Evolutionary conservation across 2,113 vertebrate genomes (phyloP).

Genomic region (Anarrhichthys ocellatus): DNA sequence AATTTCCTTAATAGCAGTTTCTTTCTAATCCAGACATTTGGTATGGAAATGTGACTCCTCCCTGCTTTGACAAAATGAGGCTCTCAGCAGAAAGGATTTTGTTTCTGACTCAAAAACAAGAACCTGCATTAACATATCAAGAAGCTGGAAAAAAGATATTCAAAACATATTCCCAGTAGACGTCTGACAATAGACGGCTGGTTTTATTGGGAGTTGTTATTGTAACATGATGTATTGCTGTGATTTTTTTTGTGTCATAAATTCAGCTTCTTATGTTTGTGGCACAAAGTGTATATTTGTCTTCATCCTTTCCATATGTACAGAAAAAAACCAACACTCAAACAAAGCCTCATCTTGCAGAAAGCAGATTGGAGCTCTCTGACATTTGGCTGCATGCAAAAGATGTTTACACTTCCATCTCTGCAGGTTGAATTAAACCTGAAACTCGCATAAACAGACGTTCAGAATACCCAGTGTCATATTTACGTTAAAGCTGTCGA

Average conservation of each 20-base stretch:
- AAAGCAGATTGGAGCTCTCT: constrained; percentile 19
- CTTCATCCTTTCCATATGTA: constrained; percentile 15
- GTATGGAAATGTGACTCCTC: constrained; percentile 81
- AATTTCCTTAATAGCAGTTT: constrained; percentile 77
- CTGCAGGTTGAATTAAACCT: constrained; percentile 40
- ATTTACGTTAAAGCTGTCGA: constrained; percentile 48
- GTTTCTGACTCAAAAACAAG: constrained; percentile 74
- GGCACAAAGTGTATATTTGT: constrained; percentile 24
- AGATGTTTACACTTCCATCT: constrained; percentile 32
- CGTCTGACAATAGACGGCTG: constrained; percentile 61
- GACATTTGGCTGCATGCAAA: constrained; percentile 26
- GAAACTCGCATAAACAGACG: constrained; percentile 31
- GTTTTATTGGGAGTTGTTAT: constrained; percentile 26
- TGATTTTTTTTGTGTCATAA: constrained; percentile 22
- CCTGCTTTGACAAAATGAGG: constrained; percentile 72
- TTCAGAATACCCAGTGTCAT: constrained; percentile 26
- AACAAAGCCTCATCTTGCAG: constrained; percentile 19
- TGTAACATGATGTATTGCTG: constrained; percentile 25
- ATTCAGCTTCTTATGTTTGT: constrained; percentile 4
- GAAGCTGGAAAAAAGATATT: constrained; percentile 62
- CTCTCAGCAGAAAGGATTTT: constrained; percentile 75
- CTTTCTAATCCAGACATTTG: constrained; percentile 74
- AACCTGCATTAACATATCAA: constrained; percentile 76
- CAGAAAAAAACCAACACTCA: constrained; percentile 2
- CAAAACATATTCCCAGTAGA: constrained; percentile 70